phyloP scores from a whole-genome alignment of 2,888 invertebrate genomes.

The Pterostichus madidus region DNA sequence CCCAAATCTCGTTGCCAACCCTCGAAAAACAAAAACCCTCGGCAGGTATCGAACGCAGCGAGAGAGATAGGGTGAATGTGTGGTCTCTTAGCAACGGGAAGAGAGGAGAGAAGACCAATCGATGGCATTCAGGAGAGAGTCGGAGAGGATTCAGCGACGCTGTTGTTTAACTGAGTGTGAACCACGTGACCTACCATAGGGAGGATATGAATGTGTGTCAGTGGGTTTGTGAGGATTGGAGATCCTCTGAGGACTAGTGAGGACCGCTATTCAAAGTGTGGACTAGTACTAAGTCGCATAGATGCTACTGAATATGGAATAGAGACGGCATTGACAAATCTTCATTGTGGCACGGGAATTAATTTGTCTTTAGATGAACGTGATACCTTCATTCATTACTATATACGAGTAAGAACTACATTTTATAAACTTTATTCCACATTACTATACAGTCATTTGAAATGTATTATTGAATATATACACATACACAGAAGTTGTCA shows the following conservation, averaged over 20 bases:
- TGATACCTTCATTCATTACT: too few relatives aligned
- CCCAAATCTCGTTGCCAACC: neutral
- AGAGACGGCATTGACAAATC: neutral
- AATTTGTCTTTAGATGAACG: too few relatives aligned
- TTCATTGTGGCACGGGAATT: too few relatives aligned
- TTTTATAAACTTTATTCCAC: too few relatives aligned
- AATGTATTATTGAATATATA: too few relatives aligned
- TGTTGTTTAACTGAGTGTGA: conserved; percentile 41
- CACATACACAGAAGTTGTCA: too few relatives aligned
- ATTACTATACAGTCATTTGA: too few relatives aligned
- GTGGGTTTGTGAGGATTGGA: neutral
- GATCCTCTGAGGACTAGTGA: too few relatives aligned
- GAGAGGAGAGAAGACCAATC: conserved; percentile 25
- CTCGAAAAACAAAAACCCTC: conserved; percentile 27
- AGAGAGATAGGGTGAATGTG: conserved; percentile 17
- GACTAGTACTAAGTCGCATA: conserved; percentile 5
- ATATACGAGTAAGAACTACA: too few relatives aligned
- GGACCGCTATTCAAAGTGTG: neutral
- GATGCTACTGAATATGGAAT: conserved; percentile 4
- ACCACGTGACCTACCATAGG: conserved; percentile 27
- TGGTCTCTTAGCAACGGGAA: conserved; percentile 26
- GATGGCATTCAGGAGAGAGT: neutral
- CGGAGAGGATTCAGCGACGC: neutral
- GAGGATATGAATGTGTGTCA: conserved; percentile 17
- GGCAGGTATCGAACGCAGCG: conserved; percentile 31